Conservation (phyloP, 2,888 invertebrate species). For the Carabus problematicus region DNA sequence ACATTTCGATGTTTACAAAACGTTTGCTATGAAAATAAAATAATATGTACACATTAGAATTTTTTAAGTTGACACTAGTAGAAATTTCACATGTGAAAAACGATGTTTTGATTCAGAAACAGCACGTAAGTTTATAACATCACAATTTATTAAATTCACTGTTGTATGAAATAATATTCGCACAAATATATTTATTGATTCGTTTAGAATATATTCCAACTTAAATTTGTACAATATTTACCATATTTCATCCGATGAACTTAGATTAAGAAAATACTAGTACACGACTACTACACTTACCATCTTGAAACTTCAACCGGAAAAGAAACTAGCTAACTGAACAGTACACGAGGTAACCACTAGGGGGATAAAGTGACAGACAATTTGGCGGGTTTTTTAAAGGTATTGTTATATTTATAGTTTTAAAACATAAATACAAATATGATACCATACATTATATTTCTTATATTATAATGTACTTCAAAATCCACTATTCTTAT, state of each 20-base stretch:
- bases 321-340: slow-evolving; percentile 45
- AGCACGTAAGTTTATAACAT: slow-evolving; percentile 30
- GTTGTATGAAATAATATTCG: slow-evolving; percentile 11
- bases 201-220: slow-evolving; percentile 8
- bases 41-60: neutral
- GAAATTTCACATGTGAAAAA: slow-evolving; percentile 26
- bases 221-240: slow-evolving; percentile 27
- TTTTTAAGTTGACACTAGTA: slow-evolving; percentile 14
- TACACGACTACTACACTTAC: slow-evolving; percentile 48
- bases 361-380: slow-evolving; percentile 23
- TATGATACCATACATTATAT: slow-evolving; percentile 8
- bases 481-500: no score
- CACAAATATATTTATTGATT: slow-evolving; percentile 8
- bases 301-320: slow-evolving; percentile 50
- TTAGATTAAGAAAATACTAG: slow-evolving; percentile 43
- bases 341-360: neutral
- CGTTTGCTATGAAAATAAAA: neutral
- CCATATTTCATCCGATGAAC: slow-evolving; percentile 38
- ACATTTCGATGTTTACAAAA: neutral
- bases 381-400: slow-evolving; percentile 10
- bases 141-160: slow-evolving; percentile 23
- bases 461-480: neutral
- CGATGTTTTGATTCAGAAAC: slow-evolving; percentile 31
- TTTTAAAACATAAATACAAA: slow-evolving; percentile 1
- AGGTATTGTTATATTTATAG: slow-evolving; percentile 3